A percentile compares a stretch with the other conserved stretches of the same genome.
These are phyloP conservation scores for Xestia rhomboidea DNA, from an alignment of 2,888 invertebrate genomes.

Conservation along the genomic window DNA sequence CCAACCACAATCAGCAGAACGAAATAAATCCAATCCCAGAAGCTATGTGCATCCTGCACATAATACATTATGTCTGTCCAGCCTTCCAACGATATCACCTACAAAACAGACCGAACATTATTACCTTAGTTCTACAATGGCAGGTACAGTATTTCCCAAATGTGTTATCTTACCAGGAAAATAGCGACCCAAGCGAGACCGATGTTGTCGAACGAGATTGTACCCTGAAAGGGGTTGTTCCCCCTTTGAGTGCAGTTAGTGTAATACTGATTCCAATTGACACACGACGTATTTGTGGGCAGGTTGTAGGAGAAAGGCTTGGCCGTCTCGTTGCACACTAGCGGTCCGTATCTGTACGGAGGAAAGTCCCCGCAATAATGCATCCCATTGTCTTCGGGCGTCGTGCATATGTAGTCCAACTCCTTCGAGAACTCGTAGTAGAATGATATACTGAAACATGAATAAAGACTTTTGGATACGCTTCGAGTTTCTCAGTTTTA, in stretches of 20 bases:
- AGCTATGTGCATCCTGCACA: slow-evolving; percentile 99
- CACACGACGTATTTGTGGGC: slow-evolving; percentile 94
- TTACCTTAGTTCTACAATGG: not conserved
- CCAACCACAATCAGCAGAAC: slow-evolving; percentile 99
- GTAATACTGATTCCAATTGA: slow-evolving; percentile 99
- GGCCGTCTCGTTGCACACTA: slow-evolving; percentile 94
- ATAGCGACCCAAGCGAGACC: slow-evolving; percentile 99
- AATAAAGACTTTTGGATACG: slow-evolving; percentile 28
- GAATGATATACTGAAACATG: slow-evolving; percentile 92
- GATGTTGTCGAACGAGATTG: slow-evolving; percentile 99
- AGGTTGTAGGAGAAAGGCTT: slow-evolving; percentile 91
- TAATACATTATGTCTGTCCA: slow-evolving; percentile 99
- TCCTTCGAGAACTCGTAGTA: slow-evolving; percentile 97
- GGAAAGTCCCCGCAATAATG: slow-evolving; percentile 96
- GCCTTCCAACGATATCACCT: slow-evolving; percentile 99
- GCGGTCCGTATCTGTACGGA: slow-evolving; percentile 93
- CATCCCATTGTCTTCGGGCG: slow-evolving; percentile 98
- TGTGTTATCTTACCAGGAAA: slow-evolving; percentile 95
- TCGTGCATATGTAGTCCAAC: slow-evolving; percentile 99
- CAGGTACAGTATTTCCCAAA: not conserved
- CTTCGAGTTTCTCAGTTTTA: not conserved
- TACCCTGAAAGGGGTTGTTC: slow-evolving; percentile 99
- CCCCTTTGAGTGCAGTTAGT: slow-evolving; percentile 97
- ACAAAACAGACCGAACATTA: slow-evolving; percentile 35
- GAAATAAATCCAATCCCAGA: slow-evolving; percentile 99